A percentile compares a stretch with the other conserved stretches of the same genome.
These are phyloP conservation scores for Amniataba percoides DNA, from an alignment of 2,797 vertebrate genomes.

Conservation along the genomic window DNA sequence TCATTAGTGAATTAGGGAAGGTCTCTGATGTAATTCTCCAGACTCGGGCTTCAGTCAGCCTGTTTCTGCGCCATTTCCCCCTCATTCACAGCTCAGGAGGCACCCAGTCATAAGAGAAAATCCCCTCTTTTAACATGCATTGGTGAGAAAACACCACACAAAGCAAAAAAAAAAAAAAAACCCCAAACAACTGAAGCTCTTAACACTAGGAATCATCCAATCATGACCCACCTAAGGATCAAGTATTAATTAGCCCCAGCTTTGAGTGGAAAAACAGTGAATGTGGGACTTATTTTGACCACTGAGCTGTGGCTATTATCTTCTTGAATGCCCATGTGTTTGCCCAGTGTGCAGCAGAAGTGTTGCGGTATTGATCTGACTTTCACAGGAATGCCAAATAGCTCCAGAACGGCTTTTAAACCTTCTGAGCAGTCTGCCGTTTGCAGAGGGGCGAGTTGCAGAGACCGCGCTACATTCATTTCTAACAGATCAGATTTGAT, in stretches of 20 bases:
- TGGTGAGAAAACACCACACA: background rate
- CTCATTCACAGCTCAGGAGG: slow-evolving; percentile 10
- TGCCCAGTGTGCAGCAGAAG: slow-evolving; percentile 1
- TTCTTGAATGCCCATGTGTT: slow-evolving; percentile 4
- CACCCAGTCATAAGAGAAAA: background rate
- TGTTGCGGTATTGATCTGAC: background rate
- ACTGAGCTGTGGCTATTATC: slow-evolving; percentile 5
- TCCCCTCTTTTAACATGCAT: background rate
- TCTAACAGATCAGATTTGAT: slow-evolving; percentile 7
- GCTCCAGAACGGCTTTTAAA: slow-evolving; percentile 11
- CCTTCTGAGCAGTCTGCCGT: background rate
- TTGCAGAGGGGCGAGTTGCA: background rate
- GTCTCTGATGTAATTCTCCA: slow-evolving; percentile 22
- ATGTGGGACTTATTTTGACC: slow-evolving; percentile 3
- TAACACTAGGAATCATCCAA: slow-evolving; percentile 15
- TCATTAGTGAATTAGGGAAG: slow-evolving; percentile 24
- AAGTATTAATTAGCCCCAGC: slow-evolving; percentile 12
- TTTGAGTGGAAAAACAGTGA: slow-evolving; percentile 10
- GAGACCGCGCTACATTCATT: background rate
- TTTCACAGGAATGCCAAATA: background rate
- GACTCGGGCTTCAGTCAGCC: background rate
- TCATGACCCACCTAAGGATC: slow-evolving; percentile 1
- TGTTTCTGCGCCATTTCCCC: slow-evolving; percentile 4
- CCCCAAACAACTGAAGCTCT: slow-evolving; percentile 1
- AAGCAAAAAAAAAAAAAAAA: slow-evolving; percentile 8